A percentile compares a stretch with the other conserved stretches of the same genome.
Evolutionary conservation across 1,140 invertebrate species (phyloP).

Genomic region (Wasmannia auropunctata): DNA sequence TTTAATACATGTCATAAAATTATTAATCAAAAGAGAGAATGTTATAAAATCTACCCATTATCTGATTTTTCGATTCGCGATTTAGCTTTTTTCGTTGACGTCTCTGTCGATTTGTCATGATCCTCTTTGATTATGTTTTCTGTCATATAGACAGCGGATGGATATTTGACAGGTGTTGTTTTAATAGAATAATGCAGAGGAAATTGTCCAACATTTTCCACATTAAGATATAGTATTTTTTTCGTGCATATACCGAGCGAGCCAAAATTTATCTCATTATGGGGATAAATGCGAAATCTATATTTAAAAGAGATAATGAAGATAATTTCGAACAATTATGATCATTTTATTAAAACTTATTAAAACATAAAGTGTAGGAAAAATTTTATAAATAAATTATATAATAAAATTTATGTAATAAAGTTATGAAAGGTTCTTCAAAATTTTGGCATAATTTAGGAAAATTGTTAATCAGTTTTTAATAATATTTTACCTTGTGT

Average conservation of each 20-base stretch:
- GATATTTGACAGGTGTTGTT: background rate
- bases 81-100: conserved; percentile 35
- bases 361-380: background rate
- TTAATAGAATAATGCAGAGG: conserved; percentile 70
- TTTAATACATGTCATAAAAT: background rate
- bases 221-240: conserved; percentile 72
- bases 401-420: background rate
- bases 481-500: conserved; percentile 67
- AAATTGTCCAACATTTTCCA: conserved; percentile 77
- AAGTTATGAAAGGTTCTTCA: background rate
- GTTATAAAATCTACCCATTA: conserved; percentile 21
- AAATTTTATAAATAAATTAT: background rate
- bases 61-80: conserved; percentile 27
- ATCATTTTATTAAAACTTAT: conserved; percentile 8
- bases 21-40: background rate
- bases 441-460: background rate
- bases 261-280: conserved; percentile 74
- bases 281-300: conserved; percentile 72
- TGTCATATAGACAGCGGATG: conserved; percentile 21
- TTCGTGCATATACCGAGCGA: conserved; percentile 62
- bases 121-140: background rate
- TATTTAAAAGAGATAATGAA: conserved; percentile 26
- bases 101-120: background rate
- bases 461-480: background rate
- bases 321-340: background rate